phyloP scores from a whole-genome alignment of 2,888 invertebrate species.

The Cataglyphis livida region DNA sequence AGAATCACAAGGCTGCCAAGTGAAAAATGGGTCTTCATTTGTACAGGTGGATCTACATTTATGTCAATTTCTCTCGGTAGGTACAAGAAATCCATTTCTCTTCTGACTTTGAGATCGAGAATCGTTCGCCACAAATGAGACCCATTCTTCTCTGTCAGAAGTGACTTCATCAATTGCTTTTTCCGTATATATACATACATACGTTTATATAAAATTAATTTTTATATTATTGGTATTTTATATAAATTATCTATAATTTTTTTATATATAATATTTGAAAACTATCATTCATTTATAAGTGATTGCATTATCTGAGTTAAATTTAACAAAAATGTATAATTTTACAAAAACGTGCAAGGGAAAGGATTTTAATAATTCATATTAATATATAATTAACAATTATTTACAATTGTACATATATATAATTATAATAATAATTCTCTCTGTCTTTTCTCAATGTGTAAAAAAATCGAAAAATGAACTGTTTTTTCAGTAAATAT shows the following conservation, averaged over 20 bases:
- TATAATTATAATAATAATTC: too few species aligned
- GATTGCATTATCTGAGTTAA: not conserved
- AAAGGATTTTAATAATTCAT: not conserved
- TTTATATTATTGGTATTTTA: not conserved
- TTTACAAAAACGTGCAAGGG: not conserved
- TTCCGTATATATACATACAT: conserved; percentile 5
- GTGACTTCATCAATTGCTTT: conserved; percentile 43
- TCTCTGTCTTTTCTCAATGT: too few species aligned
- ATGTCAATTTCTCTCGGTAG: conserved; percentile 43
- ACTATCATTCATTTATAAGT: not conserved
- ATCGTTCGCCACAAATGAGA: conserved; percentile 53
- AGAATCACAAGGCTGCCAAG: conserved; percentile 28
- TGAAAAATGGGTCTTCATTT: conserved; percentile 71
- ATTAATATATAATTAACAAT: not conserved
- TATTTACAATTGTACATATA: too few species aligned
- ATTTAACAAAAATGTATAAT: not conserved
- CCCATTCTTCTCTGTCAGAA: conserved; percentile 57
- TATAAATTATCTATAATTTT: not conserved
- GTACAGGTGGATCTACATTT: conserved; percentile 61
- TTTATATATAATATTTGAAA: not conserved
- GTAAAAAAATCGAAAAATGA: not conserved
- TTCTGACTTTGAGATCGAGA: conserved; percentile 52
- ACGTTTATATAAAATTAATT: conserved; percentile 8
- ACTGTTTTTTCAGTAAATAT: not conserved
- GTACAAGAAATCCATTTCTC: conserved; percentile 65